phyloP scores from a whole-genome alignment of 2,113 vertebrate species.

The Megaleporinus macrocephalus region DNA sequence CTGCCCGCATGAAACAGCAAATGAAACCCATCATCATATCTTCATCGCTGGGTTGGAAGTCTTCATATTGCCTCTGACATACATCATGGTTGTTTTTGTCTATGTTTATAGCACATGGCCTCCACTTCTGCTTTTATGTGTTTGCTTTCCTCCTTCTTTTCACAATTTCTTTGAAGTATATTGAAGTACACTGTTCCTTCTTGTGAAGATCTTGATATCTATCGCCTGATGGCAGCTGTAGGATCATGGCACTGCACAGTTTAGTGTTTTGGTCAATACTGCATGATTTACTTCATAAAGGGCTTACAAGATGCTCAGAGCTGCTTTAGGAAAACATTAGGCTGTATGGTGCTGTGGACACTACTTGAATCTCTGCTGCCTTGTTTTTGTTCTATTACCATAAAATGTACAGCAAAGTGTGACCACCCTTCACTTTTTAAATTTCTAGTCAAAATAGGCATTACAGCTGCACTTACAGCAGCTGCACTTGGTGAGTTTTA shows the following conservation, averaged over 20 bases:
- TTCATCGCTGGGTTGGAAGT: neutral
- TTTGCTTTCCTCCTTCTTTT: neutral
- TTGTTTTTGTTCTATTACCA: neutral
- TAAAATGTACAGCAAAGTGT: neutral
- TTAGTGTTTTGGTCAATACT: neutral
- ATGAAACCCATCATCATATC: constrained; percentile 8
- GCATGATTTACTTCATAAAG: neutral
- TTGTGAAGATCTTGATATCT: constrained; percentile 7
- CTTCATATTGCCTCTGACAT: neutral
- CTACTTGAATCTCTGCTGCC: neutral
- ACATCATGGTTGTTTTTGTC: neutral
- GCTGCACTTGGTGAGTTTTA: no score
- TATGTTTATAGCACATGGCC: neutral
- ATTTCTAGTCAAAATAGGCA: no score
- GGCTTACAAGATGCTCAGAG: neutral
- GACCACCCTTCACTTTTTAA: no score
- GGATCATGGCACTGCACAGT: neutral
- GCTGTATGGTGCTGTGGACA: neutral
- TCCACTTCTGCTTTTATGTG: neutral
- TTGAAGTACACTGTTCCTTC: constrained; percentile 12
- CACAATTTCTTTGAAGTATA: neutral
- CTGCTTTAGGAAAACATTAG: neutral
- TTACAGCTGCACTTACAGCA: no score
- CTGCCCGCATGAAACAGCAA: neutral
- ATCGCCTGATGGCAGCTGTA: no score